These are phyloP conservation scores for Anas flavirostris DNA, from an alignment of 2,797 vertebrate genomes.

Conservation along the genomic window DNA sequence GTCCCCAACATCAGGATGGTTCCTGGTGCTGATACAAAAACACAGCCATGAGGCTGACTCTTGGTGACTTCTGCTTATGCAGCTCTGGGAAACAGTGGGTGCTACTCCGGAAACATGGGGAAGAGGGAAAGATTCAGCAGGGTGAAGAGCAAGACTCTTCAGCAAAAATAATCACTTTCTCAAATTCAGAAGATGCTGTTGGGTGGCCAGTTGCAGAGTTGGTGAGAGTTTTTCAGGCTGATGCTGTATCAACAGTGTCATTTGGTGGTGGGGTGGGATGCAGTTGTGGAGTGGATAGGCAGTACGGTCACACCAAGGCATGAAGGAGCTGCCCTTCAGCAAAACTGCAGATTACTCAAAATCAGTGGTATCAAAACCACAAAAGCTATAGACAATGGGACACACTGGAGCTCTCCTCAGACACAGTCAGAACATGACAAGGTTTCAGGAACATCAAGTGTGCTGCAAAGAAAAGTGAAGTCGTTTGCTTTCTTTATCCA, in stretches of 20 bases:
- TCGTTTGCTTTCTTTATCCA: neutral
- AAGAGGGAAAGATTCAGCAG: no score
- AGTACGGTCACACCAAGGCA: neutral
- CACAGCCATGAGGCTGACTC: neutral
- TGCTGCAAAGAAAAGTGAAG: neutral
- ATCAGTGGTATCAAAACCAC: neutral
- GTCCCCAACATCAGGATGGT: neutral
- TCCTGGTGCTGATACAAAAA: neutral
- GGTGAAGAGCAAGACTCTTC: neutral
- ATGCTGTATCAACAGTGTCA: neutral
- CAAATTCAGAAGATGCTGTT: neutral
- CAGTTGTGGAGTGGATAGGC: neutral
- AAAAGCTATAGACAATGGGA: neutral
- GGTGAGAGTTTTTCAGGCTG: neutral
- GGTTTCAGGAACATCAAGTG: neutral
- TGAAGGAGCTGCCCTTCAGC: neutral
- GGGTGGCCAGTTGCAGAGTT: neutral
- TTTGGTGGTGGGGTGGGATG: neutral
- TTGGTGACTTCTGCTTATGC: neutral
- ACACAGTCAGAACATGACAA: accelerated
- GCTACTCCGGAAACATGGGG: neutral
- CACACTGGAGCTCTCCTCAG: neutral
- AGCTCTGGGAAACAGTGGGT: accelerated
- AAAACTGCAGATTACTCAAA: neutral
- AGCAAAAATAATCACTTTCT: neutral